Conservation (phyloP, 1,140 invertebrate species). For the Saxidomus purpurata region DNA sequence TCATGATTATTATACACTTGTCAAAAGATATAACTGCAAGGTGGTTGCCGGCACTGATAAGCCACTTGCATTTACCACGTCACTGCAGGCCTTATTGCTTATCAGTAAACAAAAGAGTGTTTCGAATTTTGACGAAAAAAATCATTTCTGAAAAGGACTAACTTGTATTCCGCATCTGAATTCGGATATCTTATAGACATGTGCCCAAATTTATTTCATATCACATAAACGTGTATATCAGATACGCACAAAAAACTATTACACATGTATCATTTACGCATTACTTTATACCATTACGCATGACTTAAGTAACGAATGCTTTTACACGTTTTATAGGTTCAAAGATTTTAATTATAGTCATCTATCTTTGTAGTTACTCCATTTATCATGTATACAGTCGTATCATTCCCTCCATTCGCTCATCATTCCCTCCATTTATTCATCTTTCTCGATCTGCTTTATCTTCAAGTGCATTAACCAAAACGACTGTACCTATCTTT, state of each 20-base stretch:
- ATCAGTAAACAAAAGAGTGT: background rate
- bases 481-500: too few relatives aligned
- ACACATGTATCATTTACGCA: background rate
- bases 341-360: background rate
- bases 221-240: too few relatives aligned
- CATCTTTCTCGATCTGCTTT: background rate
- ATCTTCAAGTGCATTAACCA: background rate
- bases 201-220: too few relatives aligned
- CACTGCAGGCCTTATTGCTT: background rate
- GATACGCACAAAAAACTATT: too few relatives aligned
- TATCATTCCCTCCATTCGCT: background rate
- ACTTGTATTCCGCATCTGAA: too few relatives aligned
- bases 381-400: background rate
- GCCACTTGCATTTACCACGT: background rate
- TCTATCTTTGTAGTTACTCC: background rate
- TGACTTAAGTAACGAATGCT: background rate
- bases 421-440: background rate
- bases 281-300: background rate
- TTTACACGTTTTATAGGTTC: background rate
- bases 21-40: background rate
- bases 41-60: background rate
- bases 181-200: too few relatives aligned
- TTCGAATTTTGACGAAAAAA: background rate
- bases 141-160: too few relatives aligned
- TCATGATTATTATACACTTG: background rate